Evolutionary conservation across 2,113 vertebrate species (phyloP).

Genomic region (Phyllopteryx taeniolatus): DNA sequence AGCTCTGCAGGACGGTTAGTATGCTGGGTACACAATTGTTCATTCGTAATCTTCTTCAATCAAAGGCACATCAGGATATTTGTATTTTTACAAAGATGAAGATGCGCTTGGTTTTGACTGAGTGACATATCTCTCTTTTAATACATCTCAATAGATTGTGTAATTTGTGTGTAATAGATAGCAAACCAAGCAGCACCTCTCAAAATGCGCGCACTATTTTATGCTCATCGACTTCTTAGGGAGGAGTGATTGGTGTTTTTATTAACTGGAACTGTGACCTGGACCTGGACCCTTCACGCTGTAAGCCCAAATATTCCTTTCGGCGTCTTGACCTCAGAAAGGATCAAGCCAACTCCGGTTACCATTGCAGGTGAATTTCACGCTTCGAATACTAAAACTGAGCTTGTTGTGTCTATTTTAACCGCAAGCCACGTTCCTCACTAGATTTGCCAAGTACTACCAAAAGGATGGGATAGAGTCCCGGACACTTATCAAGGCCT

Average conservation of each 20-base stretch:
- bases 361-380: slow-evolving; percentile 77
- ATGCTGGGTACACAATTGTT: neutral
- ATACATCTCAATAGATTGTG: neutral
- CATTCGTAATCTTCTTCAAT: neutral
- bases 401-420: neutral
- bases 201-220: neutral
- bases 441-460: slow-evolving; percentile 86
- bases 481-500: slow-evolving; percentile 84
- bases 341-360: slow-evolving; percentile 68
- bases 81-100: neutral
- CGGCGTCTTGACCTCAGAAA: slow-evolving; percentile 77
- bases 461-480: slow-evolving; percentile 68
- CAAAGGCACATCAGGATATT: neutral
- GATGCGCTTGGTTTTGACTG: neutral
- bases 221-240: slow-evolving; percentile 59
- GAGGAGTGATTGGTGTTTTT: slow-evolving; percentile 81
- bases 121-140: neutral
- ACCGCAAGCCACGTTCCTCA: neutral
- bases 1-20: slow-evolving; percentile 78
- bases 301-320: slow-evolving; percentile 82
- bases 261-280: slow-evolving; percentile 84
- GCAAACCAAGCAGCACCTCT: neutral
- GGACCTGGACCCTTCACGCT: slow-evolving; percentile 73
- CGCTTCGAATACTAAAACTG: neutral
- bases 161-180: neutral